Evolutionary conservation across 2,797 vertebrate species (phyloP).

Genomic region (Gymnocypris eckloni): DNA sequence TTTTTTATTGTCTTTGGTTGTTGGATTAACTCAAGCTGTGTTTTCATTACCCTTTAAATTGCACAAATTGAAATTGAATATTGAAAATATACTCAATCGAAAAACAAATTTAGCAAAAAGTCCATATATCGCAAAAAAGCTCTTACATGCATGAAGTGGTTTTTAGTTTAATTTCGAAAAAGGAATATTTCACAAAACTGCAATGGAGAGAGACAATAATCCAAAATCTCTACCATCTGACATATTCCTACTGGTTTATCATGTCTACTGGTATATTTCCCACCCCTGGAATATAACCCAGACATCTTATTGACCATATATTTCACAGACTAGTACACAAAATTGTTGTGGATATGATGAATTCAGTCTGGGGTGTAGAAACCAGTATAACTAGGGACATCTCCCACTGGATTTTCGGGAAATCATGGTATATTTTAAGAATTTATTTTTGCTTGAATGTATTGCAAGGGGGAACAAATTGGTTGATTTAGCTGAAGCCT

Average conservation of each 20-base stretch:
- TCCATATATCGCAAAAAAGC: no score
- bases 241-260: background rate
- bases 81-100: no score
- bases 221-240: background rate
- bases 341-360: background rate
- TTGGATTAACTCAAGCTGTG: no score
- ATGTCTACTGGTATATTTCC: background rate
- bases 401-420: background rate
- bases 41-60: no score
- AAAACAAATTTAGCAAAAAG: no score
- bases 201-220: background rate
- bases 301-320: background rate
- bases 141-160: no score
- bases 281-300: background rate
- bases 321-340: background rate
- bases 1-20: no score
- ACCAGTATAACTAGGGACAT: background rate
- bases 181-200: no score
- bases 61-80: no score
- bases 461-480: background rate
- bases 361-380: background rate
- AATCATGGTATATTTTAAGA: background rate
- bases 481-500: background rate
- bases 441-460: background rate
- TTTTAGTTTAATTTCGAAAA: no score